phyloP scores from a whole-genome alignment of 2,888 invertebrate species.

The Leptinotarsa haldemani region DNA sequence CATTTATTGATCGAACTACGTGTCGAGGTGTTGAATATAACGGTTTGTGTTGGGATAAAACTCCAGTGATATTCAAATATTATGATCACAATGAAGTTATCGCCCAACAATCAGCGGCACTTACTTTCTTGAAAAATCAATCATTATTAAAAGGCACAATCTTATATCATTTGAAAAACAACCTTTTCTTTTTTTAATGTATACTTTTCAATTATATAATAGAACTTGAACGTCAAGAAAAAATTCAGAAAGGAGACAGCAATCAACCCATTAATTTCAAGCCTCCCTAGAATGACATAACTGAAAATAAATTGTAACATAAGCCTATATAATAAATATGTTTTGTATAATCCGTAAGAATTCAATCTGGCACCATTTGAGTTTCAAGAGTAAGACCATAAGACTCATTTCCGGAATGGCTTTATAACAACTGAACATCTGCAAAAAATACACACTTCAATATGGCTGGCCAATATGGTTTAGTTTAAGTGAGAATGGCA shows the following conservation, averaged over 20 bases:
- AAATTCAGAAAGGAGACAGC: background rate
- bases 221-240: too few species aligned
- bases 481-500: slow-evolving; percentile 32
- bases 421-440: slow-evolving; percentile 41
- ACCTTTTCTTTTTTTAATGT: too few species aligned
- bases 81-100: too few species aligned
- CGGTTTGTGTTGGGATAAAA: too few species aligned
- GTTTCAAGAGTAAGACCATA: slow-evolving; percentile 39
- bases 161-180: too few species aligned
- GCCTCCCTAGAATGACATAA: background rate
- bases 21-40: too few species aligned
- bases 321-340: background rate
- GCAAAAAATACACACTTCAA: slow-evolving; percentile 35
- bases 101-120: too few species aligned
- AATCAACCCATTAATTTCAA: background rate
- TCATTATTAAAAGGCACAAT: too few species aligned
- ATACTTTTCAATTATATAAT: too few species aligned
- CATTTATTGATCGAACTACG: too few species aligned
- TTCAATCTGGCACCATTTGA: slow-evolving; percentile 36
- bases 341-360: slow-evolving; percentile 8
- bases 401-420: slow-evolving; percentile 40
- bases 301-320: background rate
- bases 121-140: too few species aligned
- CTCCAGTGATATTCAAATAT: too few species aligned
- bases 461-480: slow-evolving; percentile 36